Conservation (phyloP, 2,797 vertebrate species). For the Apogon hyalosoma region DNA sequence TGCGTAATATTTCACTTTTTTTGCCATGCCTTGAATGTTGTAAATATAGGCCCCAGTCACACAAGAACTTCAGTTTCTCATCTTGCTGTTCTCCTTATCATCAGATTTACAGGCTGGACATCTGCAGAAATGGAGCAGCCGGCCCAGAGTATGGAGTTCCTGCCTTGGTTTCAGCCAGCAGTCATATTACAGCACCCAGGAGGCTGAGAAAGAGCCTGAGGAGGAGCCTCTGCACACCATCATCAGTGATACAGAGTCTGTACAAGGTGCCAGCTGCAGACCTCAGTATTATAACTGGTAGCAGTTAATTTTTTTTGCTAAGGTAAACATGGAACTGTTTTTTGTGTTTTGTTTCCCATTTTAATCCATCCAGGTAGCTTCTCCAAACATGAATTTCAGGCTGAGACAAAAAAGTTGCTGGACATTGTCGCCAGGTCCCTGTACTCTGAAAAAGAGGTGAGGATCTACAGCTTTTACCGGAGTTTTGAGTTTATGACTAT, state of each 20-base stretch:
- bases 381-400: slow-evolving; percentile 95
- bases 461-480: neutral
- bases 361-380: slow-evolving; percentile 80
- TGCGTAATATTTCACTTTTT: neutral
- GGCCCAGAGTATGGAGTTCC: slow-evolving; percentile 56
- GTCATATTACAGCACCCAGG: slow-evolving; percentile 87
- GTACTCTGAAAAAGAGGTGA: slow-evolving; percentile 98
- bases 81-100: neutral
- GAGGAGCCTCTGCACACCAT: slow-evolving; percentile 89
- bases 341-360: slow-evolving; percentile 5
- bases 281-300: too few relatives aligned
- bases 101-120: slow-evolving; percentile 35
- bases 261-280: slow-evolving; percentile 85
- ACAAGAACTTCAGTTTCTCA: neutral
- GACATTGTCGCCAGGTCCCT: slow-evolving; percentile 96
- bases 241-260: slow-evolving; percentile 88
- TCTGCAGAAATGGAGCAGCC: slow-evolving; percentile 37
- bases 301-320: neutral
- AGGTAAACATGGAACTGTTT: neutral
- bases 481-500: neutral
- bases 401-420: slow-evolving; percentile 96
- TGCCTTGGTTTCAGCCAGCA: slow-evolving; percentile 43
- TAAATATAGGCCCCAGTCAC: neutral
- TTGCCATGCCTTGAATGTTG: neutral
- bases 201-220: slow-evolving; percentile 83